Conservation (phyloP, 2,797 vertebrate genomes). For the Propithecus perrieri region DNA sequence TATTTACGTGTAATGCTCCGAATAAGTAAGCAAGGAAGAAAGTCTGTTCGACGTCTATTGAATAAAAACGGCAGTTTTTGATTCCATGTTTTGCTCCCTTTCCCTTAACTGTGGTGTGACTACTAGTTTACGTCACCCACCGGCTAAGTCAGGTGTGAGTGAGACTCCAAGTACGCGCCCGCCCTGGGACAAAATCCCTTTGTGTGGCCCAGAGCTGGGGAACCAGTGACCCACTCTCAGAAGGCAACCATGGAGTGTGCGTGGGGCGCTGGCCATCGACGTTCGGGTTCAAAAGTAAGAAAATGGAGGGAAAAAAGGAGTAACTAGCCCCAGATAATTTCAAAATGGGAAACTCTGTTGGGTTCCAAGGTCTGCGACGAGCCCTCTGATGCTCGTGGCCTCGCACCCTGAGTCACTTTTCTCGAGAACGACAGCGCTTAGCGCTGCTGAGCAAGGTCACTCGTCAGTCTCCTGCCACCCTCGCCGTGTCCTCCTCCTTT, state of each 20-base stretch:
- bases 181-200: not conserved
- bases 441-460: accelerated
- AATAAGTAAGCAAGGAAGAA: accelerated
- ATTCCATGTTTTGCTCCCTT: accelerated
- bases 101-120: accelerated
- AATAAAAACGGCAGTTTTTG: not conserved
- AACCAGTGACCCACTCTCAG: not conserved
- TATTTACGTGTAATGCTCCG: not conserved
- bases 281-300: not conserved
- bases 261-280: not conserved
- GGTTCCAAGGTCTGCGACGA: not conserved
- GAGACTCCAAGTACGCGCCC: accelerated
- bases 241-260: accelerated
- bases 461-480: accelerated
- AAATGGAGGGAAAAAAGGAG: not conserved
- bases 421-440: accelerated
- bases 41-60: not conserved
- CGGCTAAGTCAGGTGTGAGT: accelerated
- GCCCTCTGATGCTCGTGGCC: accelerated
- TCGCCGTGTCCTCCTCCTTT: accelerated
- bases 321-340: not conserved
- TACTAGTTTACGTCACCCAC: not conserved
- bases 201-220: not conserved
- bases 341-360: too few species aligned
- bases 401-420: not conserved